Conservation (phyloP, 2,113 vertebrate genomes). For the Stigmatopora argus region DNA sequence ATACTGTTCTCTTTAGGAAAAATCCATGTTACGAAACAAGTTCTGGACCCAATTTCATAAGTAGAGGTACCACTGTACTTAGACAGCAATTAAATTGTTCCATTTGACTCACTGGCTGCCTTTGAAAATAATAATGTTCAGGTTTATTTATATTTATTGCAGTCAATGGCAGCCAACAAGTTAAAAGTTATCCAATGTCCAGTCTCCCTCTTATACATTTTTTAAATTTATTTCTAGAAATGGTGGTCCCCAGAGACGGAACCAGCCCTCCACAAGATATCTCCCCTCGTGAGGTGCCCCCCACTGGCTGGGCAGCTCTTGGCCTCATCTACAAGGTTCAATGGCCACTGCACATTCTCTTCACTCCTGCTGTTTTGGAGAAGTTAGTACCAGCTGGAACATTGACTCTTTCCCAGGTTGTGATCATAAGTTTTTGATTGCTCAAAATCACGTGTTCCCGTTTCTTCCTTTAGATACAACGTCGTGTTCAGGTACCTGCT, state of each 20-base stretch:
- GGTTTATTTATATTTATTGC: no score
- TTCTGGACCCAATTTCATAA: no score
- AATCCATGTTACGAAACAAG: no score
- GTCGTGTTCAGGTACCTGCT: conserved; percentile 94
- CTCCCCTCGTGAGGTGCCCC: conserved; percentile 86
- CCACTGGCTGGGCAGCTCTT: conserved; percentile 91
- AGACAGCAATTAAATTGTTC: no score
- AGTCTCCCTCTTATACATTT: neutral
- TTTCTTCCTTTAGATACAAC: conserved; percentile 80
- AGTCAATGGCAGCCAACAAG: no score
- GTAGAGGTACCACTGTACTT: no score
- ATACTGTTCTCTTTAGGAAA: no score
- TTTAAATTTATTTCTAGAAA: conserved; percentile 64
- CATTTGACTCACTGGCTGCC: no score
- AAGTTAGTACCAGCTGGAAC: conserved; percentile 74
- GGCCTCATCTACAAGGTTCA: conserved; percentile 95
- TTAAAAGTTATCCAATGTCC: neutral
- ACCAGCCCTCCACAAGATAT: conserved; percentile 81
- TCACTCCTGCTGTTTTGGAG: conserved; percentile 91
- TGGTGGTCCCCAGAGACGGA: conserved; percentile 77
- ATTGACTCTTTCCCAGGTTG: neutral
- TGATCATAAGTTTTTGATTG: neutral
- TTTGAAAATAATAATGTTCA: no score
- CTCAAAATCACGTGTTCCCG: neutral
- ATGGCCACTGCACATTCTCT: conserved; percentile 97